phyloP scores from a whole-genome alignment of 2,888 invertebrate genomes.

The Athripsodes cinereus region DNA sequence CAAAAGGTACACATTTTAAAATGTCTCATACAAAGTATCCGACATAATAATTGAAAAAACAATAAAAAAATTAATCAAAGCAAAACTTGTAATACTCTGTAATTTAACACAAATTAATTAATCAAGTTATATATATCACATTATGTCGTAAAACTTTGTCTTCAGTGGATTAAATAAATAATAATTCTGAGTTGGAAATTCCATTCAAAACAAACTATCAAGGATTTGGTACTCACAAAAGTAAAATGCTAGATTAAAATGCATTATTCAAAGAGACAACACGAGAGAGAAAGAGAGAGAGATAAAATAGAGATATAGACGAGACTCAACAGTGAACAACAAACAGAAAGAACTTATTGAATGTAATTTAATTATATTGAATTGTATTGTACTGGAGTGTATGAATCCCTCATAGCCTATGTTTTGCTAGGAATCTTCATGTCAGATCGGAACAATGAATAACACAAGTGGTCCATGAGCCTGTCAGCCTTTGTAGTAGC shows the following conservation, averaged over 20 bases:
- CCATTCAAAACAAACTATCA: background rate
- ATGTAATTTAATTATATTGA: too few species aligned
- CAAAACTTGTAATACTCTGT: conserved; percentile 13
- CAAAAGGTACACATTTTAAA: conserved; percentile 24
- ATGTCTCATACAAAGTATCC: conserved; percentile 25
- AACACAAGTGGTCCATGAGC: conserved; percentile 9
- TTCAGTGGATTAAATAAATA: background rate
- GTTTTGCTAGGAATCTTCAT: too few species aligned
- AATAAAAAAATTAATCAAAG: conserved; percentile 8
- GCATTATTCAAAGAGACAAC: background rate
- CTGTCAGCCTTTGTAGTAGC: background rate
- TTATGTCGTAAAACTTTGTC: background rate
- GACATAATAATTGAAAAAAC: conserved; percentile 15
- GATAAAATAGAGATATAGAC: background rate
- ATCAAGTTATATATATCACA: background rate
- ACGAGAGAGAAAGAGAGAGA: background rate
- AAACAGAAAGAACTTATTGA: too few species aligned
- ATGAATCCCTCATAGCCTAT: too few species aligned
- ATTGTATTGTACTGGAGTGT: too few species aligned
- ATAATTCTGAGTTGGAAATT: background rate
- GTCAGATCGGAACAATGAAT: background rate
- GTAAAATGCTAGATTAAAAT: background rate
- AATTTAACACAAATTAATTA: background rate
- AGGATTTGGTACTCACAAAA: background rate
- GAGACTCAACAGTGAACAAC: too few species aligned